phyloP scores from a whole-genome alignment of 2,113 vertebrate genomes.

The Numida meleagris region DNA sequence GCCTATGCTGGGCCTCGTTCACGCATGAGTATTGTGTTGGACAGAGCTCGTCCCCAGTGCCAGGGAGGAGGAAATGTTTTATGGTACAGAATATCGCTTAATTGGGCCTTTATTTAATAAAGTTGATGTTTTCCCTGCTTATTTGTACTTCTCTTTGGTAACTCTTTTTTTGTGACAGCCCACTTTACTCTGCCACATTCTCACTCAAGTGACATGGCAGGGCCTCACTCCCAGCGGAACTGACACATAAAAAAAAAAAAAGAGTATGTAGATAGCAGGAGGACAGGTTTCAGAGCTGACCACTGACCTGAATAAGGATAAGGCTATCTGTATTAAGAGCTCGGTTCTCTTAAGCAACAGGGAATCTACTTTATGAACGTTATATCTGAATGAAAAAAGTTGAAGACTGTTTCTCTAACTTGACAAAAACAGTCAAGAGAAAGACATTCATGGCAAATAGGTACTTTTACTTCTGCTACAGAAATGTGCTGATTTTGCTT shows the following conservation, averaged over 20 bases:
- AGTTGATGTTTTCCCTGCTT: not conserved
- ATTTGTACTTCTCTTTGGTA: not conserved
- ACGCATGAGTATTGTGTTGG: fast-evolving
- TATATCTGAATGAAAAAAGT: not conserved
- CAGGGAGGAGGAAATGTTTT: not conserved
- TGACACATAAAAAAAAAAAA: not conserved
- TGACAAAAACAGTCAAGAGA: not conserved
- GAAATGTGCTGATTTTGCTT: not conserved
- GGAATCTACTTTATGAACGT: not conserved
- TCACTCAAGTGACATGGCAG: fast-evolving
- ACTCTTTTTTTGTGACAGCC: not conserved
- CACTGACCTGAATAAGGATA: not conserved
- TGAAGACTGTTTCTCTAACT: not conserved
- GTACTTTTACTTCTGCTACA: not conserved
- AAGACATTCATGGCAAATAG: not conserved
- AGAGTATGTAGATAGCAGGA: not conserved
- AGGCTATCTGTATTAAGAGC: fast-evolving
- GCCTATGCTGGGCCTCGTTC: not conserved
- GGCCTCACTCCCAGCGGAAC: not conserved
- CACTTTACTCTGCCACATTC: fast-evolving
- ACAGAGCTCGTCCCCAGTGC: not conserved
- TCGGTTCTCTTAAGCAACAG: not conserved
- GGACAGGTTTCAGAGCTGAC: not conserved
- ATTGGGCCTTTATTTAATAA: not conserved
- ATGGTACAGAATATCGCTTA: not conserved